Base-by-base conservation (phyloP, 1,140 invertebrate species). In the Hycleus phaleratus region DNA sequence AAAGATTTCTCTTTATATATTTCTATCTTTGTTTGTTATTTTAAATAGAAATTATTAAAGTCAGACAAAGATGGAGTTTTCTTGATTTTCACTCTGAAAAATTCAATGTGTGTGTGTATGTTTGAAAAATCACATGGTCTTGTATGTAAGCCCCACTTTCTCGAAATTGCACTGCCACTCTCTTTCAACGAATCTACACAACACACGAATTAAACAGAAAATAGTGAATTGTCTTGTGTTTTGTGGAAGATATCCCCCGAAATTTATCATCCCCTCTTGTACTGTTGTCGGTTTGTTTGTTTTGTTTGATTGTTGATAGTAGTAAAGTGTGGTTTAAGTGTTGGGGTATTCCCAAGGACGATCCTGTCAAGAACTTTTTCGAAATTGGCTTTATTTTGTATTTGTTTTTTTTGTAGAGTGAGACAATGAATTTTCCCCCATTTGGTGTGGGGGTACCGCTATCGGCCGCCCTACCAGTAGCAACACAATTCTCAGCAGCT, bases 341-440 rank as follows among this genome's bases (percentile, higher is more conserved):
- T 49, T 61, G 70, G 57, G 66, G 65, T 66, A 67, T 59, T 54
- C 60, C 61, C 68, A 67, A 70, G 66, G 66, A 68, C 66, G 58
- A 49, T 26, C 25, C 47, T 60, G 60, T 68, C 61, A 66, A 64
- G 50, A 54, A 61, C 47, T 46, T 52, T 38, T 18, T 18, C 18
- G 18, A 18, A 18, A 18, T 18, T 18, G 18, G 57, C 53, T 49
- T 44, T 52, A 55, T 60, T 53, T 18, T 59, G 48, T 59, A 38
- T 42, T n/a, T n/a, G n/a, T n/a, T 38, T 38, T 18, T 46, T 24
- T 46, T 46, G 2, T 38, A 55, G 52, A 42, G 44, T 55, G 52
- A 39, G 32, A 55, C 2, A 53, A 87, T 87, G 85, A 87, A 86
- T 76, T 87, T 86, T 62, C 81, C 83, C 26, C 83, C 84, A 12